Evolutionary conservation across 2,113 vertebrate genomes (phyloP).

Genomic region (Daphoenositta chrysoptera): DNA sequence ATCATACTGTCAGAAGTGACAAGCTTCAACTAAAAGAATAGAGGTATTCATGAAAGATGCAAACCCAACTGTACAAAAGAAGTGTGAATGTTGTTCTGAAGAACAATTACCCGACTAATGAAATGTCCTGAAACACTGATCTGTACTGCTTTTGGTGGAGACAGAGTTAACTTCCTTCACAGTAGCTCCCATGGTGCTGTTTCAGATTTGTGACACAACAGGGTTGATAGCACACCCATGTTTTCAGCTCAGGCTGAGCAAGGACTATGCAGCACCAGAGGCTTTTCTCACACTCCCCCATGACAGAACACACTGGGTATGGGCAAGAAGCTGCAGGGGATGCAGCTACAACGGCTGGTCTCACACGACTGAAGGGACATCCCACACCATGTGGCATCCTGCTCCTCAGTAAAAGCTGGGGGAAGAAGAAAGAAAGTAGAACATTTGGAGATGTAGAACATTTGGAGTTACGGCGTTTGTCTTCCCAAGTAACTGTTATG

Average conservation of each 20-base stretch:
- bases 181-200: not conserved
- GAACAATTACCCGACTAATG: not conserved
- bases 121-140: not conserved
- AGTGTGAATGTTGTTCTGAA: not conserved
- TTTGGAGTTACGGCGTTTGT: fast-evolving
- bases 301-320: not conserved
- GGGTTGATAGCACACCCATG: fast-evolving
- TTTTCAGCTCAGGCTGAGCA: not conserved
- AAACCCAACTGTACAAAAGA: not conserved
- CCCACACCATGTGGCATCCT: fast-evolving
- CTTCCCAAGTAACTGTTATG: not conserved
- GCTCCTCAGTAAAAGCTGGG: not conserved
- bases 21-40: not conserved
- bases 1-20: not conserved
- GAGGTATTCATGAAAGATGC: not conserved
- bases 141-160: not conserved
- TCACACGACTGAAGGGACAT: not conserved
- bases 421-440: not conserved
- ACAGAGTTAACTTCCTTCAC: not conserved
- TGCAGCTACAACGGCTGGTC: fast-evolving
- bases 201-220: not conserved
- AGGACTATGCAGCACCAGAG: not conserved
- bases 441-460: no score
- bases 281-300: not conserved
- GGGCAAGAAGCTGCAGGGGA: not conserved